phyloP scores from a whole-genome alignment of 1,140 invertebrate genomes.

The Hirudo medicinalis region DNA sequence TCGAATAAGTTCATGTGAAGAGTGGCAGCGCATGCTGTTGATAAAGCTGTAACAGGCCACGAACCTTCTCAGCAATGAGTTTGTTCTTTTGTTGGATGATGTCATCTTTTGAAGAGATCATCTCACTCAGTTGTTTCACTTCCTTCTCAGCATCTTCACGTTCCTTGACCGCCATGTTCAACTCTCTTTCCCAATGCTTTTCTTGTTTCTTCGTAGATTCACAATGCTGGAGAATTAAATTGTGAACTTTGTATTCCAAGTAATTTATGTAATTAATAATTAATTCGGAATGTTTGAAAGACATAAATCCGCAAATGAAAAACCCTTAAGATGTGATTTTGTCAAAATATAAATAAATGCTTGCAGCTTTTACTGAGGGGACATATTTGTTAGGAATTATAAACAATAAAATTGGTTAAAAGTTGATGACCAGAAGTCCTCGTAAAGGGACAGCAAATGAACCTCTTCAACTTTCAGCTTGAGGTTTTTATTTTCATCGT shows the following conservation, averaged over 20 bases:
- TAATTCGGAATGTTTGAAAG: too few relatives aligned
- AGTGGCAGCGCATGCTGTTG: too few relatives aligned
- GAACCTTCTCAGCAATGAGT: slow-evolving; percentile 16
- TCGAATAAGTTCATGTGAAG: too few relatives aligned
- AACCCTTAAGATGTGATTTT: too few relatives aligned
- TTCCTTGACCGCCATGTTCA: slow-evolving; percentile 5
- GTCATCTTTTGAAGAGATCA: slow-evolving; percentile 19
- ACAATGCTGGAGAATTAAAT: neutral
- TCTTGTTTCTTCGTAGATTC: slow-evolving; percentile 12
- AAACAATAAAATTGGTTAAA: too few relatives aligned
- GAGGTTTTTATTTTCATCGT: slow-evolving; percentile 17
- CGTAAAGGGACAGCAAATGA: neutral
- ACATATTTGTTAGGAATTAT: too few relatives aligned
- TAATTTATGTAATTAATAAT: too few relatives aligned
- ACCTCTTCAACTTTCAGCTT: slow-evolving; percentile 15
- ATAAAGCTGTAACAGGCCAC: neutral
- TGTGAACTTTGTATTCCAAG: neutral
- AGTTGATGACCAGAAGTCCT: too few relatives aligned
- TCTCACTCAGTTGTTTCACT: slow-evolving; percentile 19
- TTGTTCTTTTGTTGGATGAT: slow-evolving; percentile 20
- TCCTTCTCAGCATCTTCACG: slow-evolving; percentile 17
- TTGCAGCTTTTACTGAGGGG: too few relatives aligned
- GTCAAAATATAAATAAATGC: too few relatives aligned
- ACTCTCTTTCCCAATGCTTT: slow-evolving; percentile 17
- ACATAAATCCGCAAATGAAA: too few relatives aligned